Conservation (phyloP, 2,797 vertebrate species). For the Characodon lateralis region DNA sequence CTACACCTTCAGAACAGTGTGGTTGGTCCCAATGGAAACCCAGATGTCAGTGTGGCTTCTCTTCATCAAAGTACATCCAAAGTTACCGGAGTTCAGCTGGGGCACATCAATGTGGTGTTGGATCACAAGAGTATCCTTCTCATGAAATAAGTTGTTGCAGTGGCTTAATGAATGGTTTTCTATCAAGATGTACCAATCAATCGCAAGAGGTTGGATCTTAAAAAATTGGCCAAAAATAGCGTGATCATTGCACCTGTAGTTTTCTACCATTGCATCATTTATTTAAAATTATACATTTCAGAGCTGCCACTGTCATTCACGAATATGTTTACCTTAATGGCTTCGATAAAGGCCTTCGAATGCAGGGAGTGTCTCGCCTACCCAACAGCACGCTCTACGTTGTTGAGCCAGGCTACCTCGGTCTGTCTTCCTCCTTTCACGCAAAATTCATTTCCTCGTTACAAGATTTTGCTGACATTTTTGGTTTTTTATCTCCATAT, state of each 20-base stretch:
- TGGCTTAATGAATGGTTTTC: background rate
- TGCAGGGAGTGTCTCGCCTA: constrained; percentile 91
- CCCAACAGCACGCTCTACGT: constrained; percentile 94
- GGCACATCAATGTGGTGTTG: constrained; percentile 81
- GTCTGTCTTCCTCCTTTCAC: constrained; percentile 66
- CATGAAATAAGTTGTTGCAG: constrained; percentile 2
- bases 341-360: constrained; percentile 82
- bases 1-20: constrained; percentile 89
- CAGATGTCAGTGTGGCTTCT: constrained; percentile 75
- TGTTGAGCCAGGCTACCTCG: constrained; percentile 92
- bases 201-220: background rate
- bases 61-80: constrained; percentile 82
- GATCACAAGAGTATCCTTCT: constrained; percentile 87
- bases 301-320: background rate
- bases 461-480: constrained; percentile 1
- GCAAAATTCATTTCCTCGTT: background rate
- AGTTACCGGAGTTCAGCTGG: constrained; percentile 74
- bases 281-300: background rate
- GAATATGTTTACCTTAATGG: constrained; percentile 64
- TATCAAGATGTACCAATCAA: background rate
- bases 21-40: constrained; percentile 70
- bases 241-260: background rate
- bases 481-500: constrained; percentile 19
- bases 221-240: background rate
- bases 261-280: background rate